Base-by-base conservation (phyloP, 2,888 invertebrate species). In the Epistrophe grossulariae region DNA sequence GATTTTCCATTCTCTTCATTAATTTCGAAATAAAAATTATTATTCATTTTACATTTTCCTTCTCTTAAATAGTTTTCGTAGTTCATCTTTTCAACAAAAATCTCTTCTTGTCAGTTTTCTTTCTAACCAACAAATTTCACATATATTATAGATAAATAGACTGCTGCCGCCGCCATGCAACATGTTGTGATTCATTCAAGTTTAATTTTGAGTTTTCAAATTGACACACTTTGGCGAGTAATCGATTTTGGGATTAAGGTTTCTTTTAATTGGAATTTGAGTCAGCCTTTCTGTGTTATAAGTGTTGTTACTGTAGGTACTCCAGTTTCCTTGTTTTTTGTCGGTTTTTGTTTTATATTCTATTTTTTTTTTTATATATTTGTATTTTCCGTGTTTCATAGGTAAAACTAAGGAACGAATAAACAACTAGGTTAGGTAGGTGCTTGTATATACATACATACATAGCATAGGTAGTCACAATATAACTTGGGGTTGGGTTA, bases 151-250 rank as follows among this genome's bases (percentile, higher is more conserved):
- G 3, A 15, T 31, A 15, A 28, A 10, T 5, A 50, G 5, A 50
- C 48, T 4, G 48, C 9, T 3, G 24, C 3, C 24, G 17, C 8
- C 9, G 17, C 17, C n/a, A 59, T 73, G 85, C 87, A 87, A 87
- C 87, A 87, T 87, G 87, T 87, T 87, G 87, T 83, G 87, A 87
- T 87, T 87, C 87, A 87, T 87, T 87, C 87, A 79, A 82, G 87
- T 83, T 87, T 87, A 87, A 87, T 83, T 87, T 82, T 82, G 76
- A 82, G 87, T 82, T 82, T n/a, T 76, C 83, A 83, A 87, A 87
- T 87, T 87, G 87, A 87, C 87, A 87, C 82, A 87, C 82, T 87
- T 87, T 87, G 74, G 82, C 81, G 83, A 87, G 87, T 72, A 87
- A 87, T 87, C 87, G 87, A 87, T 87, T 87, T 82, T 66, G 82